Base-by-base conservation (phyloP, 2,888 invertebrate genomes). In the Harpalus rufipes region DNA sequence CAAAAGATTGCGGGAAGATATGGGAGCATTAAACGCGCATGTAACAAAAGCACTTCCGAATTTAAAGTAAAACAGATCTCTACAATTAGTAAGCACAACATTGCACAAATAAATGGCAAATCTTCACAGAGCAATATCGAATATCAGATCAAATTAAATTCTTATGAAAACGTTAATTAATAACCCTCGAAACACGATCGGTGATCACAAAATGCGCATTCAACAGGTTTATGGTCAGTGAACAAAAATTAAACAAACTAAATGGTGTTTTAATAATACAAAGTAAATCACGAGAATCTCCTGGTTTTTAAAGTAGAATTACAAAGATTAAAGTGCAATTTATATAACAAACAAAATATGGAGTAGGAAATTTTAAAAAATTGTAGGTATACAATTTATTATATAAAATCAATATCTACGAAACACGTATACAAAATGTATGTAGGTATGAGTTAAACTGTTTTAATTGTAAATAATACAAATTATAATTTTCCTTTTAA, bases 81-180 rank as follows among this genome's bases (percentile, higher is more conserved):
- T 83, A 83, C 82, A 74, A 81, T 81, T 76, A 72, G 83, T 83
- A 76, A 14, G 83, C 83, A 83, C 83, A 83, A 76, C 78, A 84
- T 61, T 84, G 84, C 84, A 84, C 79, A 79, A 74, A 83, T 63
- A 61, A 83, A 76, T 83, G 74, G 83, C 83, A 65, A 84, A 65
- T 84, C 68, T 84, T 84, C 78, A 84, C 84, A 84, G 63, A 84
- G 84, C 84, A 84, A 84, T 84, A 84, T 84, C 61, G 63, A 83
- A 44, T 51, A 79, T 79, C 84, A 84, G 84, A 84, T 78, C 56
- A 84, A 84, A 78, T 79, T 65, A 41, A 82, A 79, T 84, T 84
- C 84, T 84, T 84, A 84, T 84, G 84, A 84, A 84, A 83, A 83
- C 78, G 78, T 78, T 78, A 78, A 78, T 58, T 58, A 78, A 76